Evolutionary conservation across 2,113 vertebrate genomes (phyloP), one percentile per base, ranked within the genome.

Genomic region (Engystomops pustulosus): DNA sequence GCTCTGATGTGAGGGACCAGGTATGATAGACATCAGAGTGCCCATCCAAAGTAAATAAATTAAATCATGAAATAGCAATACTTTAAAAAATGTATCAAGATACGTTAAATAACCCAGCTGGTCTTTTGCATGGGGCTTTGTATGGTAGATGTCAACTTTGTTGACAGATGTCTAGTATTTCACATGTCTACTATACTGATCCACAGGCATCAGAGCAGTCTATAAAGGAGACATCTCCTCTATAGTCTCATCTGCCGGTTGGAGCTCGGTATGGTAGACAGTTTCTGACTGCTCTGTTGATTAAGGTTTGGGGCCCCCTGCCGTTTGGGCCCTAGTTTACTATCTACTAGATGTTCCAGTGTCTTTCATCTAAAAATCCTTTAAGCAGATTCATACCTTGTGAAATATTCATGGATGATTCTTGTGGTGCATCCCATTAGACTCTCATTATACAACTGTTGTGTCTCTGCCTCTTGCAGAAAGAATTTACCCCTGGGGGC

Each of bases 371-470:
- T 68, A 7, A 15, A 34, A 67, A 67, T 67, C 62, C 62, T 15
- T 67, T 17, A 10, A 34, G 27, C 30, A 67, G n/a, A 34, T 67
- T 34, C 62, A 2, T 12, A 67, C 30, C 58, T 34, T 68, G 32
- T 68, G 17, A 68, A 68, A 68, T 68, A 68, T 68, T 68, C 32
- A 68, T 68, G 65, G 25, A 1, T 36, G 65, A 68, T 36, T 10
- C 32, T 68, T 68, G 30, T 68, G 65, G 30, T 68, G 65, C 34
- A 68, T 68, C 32, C 58, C 3, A 68, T 68, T 68, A 68, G 65
- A 68, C 36, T 68, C 30, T 68, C 32, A 36, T 68, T 68, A 68
- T 68, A 36, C 32, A 8, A 3, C 15, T n/a, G 15, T 34, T 32
- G 15, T 34, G 6, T 67, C 30, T 67, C 27, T 67, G 27, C 27